Evolutionary conservation across 35 echinoderm and acorn worm species (phyloP).

Genomic region (Nesometra sesokonis): DNA sequence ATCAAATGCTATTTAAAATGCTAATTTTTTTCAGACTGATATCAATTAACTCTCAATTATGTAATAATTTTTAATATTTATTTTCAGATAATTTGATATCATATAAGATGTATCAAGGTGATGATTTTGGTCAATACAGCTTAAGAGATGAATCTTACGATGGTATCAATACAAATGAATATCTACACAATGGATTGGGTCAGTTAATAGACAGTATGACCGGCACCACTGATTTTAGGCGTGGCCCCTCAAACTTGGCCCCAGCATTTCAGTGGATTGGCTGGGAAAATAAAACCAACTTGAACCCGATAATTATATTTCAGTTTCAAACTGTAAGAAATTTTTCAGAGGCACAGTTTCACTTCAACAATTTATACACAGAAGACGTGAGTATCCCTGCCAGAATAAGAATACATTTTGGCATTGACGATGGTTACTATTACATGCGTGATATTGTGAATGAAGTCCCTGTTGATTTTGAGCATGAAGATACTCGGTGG

Average conservation of each 20-base stretch:
- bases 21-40: too few relatives aligned
- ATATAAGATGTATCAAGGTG: conserved; percentile 54
- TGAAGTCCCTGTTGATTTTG: conserved; percentile 24
- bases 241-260: conserved; percentile 54
- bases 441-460: conserved; percentile 19
- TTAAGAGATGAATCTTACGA: conserved; percentile 76
- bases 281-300: conserved; percentile 57
- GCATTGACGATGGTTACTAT: conserved; percentile 44
- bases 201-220: conserved; percentile 83
- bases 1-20: too few relatives aligned
- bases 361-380: conserved; percentile 66
- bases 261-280: conserved; percentile 86
- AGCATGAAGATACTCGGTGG: conserved; percentile 63
- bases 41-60: too few relatives aligned
- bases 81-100: conserved; percentile 69
- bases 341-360: conserved; percentile 58
- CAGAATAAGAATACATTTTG: conserved; percentile 40
- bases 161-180: conserved; percentile 24
- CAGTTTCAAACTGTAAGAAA: conserved; percentile 77
- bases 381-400: conserved; percentile 59
- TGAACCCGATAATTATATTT: conserved; percentile 47
- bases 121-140: conserved; percentile 23
- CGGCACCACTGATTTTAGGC: conserved; percentile 60
- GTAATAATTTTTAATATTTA: neutral
- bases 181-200: conserved; percentile 46